These are phyloP conservation scores for Eurosta solidaginis DNA, from an alignment of 1,140 invertebrate species.

Conservation along the genomic window DNA sequence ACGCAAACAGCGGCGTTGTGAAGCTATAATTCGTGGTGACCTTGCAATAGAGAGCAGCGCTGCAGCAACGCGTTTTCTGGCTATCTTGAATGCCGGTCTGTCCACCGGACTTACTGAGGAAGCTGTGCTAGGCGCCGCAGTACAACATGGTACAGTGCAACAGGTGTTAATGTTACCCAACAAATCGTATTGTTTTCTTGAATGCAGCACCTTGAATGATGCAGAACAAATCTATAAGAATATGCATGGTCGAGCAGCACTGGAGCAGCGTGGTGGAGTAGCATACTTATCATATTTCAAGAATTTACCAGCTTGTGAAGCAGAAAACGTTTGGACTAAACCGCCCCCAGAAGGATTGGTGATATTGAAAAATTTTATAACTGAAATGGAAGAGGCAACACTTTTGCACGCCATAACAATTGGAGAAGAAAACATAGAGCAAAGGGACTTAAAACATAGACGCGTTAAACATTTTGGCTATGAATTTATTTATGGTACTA, in stretches of 20 bases:
- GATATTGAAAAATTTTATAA: conserved; percentile 77
- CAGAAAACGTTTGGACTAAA: conserved; percentile 44
- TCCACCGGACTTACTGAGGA: conserved; percentile 72
- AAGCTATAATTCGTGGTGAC: conserved; percentile 49
- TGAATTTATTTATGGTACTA: conserved; percentile 88
- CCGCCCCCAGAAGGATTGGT: conserved; percentile 72
- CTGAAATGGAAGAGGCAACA: conserved; percentile 70
- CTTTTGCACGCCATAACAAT: conserved; percentile 68
- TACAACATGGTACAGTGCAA: conserved; percentile 62
- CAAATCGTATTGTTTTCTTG: conserved; percentile 79
- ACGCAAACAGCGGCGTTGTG: conserved; percentile 48
- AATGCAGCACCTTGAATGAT: conserved; percentile 61
- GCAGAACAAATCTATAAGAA: conserved; percentile 62
- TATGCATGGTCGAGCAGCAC: conserved; percentile 63
- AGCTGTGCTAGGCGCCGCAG: conserved; percentile 63
- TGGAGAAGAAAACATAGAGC: conserved; percentile 41
- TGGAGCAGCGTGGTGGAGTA: conserved; percentile 63
- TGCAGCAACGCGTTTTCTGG: conserved; percentile 39
- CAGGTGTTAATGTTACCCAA: conserved; percentile 70
- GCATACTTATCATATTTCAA: conserved; percentile 68
- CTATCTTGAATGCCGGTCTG: conserved; percentile 71
- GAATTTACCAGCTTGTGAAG: conserved; percentile 38
- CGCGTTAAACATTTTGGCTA: conserved; percentile 93
- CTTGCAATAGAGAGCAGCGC: conserved; percentile 49
- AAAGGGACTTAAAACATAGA: conserved; percentile 76